Evolutionary conservation across 2,113 vertebrate genomes (phyloP).

Genomic region (Megaleporinus macrocephalus): DNA sequence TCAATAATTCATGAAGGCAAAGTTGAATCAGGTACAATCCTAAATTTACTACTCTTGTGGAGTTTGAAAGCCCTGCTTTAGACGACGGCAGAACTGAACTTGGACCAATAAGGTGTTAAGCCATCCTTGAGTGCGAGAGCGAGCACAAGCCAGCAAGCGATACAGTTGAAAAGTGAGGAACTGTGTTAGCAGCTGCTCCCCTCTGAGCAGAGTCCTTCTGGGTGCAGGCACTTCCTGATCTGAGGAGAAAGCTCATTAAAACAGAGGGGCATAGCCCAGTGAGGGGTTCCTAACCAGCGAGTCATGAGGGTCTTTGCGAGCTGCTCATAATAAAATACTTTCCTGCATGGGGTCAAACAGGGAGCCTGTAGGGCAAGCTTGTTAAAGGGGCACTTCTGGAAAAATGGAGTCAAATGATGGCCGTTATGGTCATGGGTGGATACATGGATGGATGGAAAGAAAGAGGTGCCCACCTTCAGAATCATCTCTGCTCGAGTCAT

Average conservation of each 20-base stretch:
- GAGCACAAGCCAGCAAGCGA: slow-evolving; percentile 1
- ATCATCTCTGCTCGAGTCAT: slow-evolving; percentile 99
- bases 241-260: slow-evolving; percentile 64
- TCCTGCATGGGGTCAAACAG: slow-evolving; percentile 58
- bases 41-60: too few relatives aligned
- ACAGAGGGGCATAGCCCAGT: slow-evolving; percentile 38
- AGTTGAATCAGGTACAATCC: too few relatives aligned
- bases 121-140: neutral
- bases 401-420: neutral
- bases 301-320: slow-evolving; percentile 63
- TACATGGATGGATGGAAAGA: neutral
- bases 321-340: slow-evolving; percentile 67
- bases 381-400: slow-evolving; percentile 15
- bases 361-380: neutral
- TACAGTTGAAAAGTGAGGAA: neutral
- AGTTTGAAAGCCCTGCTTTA: neutral
- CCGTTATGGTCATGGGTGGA: neutral
- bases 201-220: slow-evolving; percentile 15
- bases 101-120: neutral
- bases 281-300: slow-evolving; percentile 39
- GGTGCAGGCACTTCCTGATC: slow-evolving; percentile 37
- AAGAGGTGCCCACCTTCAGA: slow-evolving; percentile 86
- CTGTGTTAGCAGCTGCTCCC: slow-evolving; percentile 18
- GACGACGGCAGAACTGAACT: slow-evolving; percentile 35
- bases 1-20: too few relatives aligned